Evolutionary conservation across 2,797 vertebrate genomes (phyloP).

Genomic region (Paedocypris micromegethes): DNA sequence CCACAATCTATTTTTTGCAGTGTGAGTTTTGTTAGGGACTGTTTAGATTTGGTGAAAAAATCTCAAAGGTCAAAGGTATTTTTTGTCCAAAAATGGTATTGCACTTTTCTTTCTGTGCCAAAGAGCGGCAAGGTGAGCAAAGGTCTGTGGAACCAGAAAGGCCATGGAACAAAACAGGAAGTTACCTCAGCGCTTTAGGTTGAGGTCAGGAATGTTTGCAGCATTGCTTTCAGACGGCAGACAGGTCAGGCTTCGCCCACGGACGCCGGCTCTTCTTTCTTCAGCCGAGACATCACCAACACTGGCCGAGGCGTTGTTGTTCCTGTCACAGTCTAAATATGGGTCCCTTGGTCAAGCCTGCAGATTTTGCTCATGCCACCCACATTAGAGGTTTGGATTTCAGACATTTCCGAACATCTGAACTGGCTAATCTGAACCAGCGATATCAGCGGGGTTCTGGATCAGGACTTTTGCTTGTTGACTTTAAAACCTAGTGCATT

Average conservation of each 20-base stretch:
- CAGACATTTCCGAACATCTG: conserved; percentile 14
- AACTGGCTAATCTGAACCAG: conserved; percentile 11
- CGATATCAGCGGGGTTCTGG: conserved; percentile 43
- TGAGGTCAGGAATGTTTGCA: conserved; percentile 30
- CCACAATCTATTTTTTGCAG: too few relatives aligned
- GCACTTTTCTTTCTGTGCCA: neutral
- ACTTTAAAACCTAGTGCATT: conserved; percentile 42
- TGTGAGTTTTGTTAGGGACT: too few relatives aligned
- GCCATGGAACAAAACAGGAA: conserved; percentile 64
- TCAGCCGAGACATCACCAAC: conserved; percentile 59
- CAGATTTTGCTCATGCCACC: conserved; percentile 43
- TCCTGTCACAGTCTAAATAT: conserved; percentile 65
- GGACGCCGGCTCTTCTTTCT: conserved; percentile 60
- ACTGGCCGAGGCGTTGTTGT: conserved; percentile 54
- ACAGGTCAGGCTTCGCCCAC: conserved; percentile 58
- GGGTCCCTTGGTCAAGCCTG: conserved; percentile 49
- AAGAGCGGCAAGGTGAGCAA: conserved; percentile 15
- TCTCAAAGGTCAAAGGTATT: too few relatives aligned
- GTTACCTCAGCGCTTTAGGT: conserved; percentile 61
- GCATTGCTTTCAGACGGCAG: conserved; percentile 52
- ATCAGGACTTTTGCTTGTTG: conserved; percentile 26
- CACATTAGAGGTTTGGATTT: conserved; percentile 22
- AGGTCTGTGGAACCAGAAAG: conserved; percentile 54
- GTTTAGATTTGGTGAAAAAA: too few relatives aligned
- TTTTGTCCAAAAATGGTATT: too few relatives aligned